Evolutionary conservation across 2,888 invertebrate species (phyloP), one percentile per base, ranked within the genome.

Genomic region (Pollenia griseotomentosa): DNA sequence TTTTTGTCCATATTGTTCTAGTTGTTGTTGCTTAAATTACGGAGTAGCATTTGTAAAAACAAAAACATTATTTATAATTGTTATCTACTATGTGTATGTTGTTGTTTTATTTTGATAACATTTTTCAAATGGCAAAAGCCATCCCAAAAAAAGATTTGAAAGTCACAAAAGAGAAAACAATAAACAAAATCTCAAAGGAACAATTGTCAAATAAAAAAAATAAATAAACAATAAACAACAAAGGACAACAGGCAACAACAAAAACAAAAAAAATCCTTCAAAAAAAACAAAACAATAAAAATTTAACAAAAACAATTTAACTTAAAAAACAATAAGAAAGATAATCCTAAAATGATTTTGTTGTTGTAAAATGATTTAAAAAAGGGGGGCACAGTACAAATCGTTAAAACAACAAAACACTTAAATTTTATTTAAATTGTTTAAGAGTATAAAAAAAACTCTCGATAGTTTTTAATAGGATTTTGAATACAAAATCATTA

Each of bases 111-210:
- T 3, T 53, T n/a, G 19, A 53, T 16, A 57, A 65, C 42, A 46
- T 12, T 51, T 57, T 16, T 23, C 6, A 57, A 40, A 66, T 40
- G 16, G 51, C 42, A 71, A 40, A n/a, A 57, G 4, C 33, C 9
- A n/a, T 7, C 33, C 23, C 4, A 19, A 10, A 14, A 14, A 61
- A 51, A 42, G 23, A 44, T 70, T 70, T 53, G 42, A 33, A 46
- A 23, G 40, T 80, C 74, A 75, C 33, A 33, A 33, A 33, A 57
- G 68, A 65, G 55, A 65, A 74, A 83, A 83, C 57, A 83, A 83
- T 71, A 86, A 79, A 82, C 55, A 55, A 83, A 84, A 77, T 83
- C 83, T 83, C 86, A 83, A 83, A 86, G 86, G 66, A 77, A 86
- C 83, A 86, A 86, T 83, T 83, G 83, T 83, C 68, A 10, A 66